Percentiles rank a stretch among this genome's conserved stretches.
Conservation (phyloP, 2,797 vertebrate species). For the Phaenicophaeus curvirostris region DNA sequence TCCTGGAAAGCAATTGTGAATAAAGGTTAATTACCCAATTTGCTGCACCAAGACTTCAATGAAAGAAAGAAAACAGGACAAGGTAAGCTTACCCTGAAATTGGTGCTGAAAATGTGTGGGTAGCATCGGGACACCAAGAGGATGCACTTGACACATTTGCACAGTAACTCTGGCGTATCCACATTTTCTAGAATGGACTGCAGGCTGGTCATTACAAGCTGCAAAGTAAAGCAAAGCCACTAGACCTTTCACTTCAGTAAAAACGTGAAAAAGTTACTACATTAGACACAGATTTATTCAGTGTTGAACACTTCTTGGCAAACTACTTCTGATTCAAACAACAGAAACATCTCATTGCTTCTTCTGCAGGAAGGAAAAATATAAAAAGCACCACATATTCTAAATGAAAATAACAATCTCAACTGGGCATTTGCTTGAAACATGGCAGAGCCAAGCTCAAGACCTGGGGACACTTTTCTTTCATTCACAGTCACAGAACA, state of each 20-base stretch:
- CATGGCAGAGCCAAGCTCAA: neutral
- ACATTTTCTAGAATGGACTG: conserved; percentile 98
- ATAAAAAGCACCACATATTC: neutral
- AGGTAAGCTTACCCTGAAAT: conserved; percentile 89
- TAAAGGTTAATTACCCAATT: neutral
- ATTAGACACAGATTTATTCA: neutral
- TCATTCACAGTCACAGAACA: neutral
- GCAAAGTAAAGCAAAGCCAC: conserved; percentile 26
- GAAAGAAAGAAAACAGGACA: neutral
- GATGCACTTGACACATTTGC: conserved; percentile 96
- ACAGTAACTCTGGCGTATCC: conserved; percentile 96
- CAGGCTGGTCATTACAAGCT: conserved; percentile 98
- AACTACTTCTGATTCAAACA: neutral
- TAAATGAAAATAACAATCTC: neutral
- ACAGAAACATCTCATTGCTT: neutral
- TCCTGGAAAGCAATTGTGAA: conserved; percentile 81
- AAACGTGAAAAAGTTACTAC: neutral
- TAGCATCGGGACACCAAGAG: conserved; percentile 95
- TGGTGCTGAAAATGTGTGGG: conserved; percentile 98
- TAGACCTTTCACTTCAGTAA: neutral
- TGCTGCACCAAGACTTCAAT: neutral
- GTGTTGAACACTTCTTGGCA: neutral
- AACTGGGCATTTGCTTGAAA: neutral
- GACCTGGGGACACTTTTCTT: neutral
- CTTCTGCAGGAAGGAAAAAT: neutral